Base-by-base conservation (phyloP, 2,113 vertebrate species). In the Anhinga rufa region DNA sequence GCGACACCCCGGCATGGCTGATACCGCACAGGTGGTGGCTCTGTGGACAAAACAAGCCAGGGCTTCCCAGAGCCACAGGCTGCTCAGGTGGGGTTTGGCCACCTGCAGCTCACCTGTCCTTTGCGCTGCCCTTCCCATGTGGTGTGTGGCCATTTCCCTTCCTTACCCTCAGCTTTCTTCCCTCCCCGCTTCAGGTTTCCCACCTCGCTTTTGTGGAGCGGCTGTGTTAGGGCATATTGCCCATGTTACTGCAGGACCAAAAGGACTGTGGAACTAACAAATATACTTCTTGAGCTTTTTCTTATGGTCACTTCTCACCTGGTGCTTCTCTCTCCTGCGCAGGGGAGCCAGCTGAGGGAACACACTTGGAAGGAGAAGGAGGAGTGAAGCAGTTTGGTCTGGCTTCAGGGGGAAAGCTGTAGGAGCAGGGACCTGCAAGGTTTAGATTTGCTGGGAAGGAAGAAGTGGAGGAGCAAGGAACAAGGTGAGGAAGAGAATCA, bases 111-210 rank as follows among this genome's bases (percentile, higher is more conserved):
- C 40, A 22, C 58, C 46, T 26, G 34, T 11, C 32, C 18, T 15
- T 25, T 36, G 0, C 46, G 6, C n/a, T 60, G 17, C 28, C 14
- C 20, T 74, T 24, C 28, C 31, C 20, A 0, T 4, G 1, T 18
- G 9, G 3, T 3, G 18, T 1, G 25, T 8, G 38, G 20, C 68
- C 54, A 6, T 65, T 58, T 0, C 2, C 57, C 66, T 22, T 9
- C 40, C 10, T 62, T 2, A 0, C 28, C 48, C 15, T 34, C 1
- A 0, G 7, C 42, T 28, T 38, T 28, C 40, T n/a, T n/a, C 29
- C 48, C 49, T 40, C 36, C 2, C 5, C 5, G 29, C 28, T 21
- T 42, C 22, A 6, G 9, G 6, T 34, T 57, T 38, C 44, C 49
- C 9, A 2, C 4, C 1, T 0, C 34, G n/a, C 17, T 9, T 24